Evolutionary conservation across 1,140 invertebrate genomes (phyloP), one percentile per base, ranked within the genome.

Genomic region (Leptinotarsa defecta): DNA sequence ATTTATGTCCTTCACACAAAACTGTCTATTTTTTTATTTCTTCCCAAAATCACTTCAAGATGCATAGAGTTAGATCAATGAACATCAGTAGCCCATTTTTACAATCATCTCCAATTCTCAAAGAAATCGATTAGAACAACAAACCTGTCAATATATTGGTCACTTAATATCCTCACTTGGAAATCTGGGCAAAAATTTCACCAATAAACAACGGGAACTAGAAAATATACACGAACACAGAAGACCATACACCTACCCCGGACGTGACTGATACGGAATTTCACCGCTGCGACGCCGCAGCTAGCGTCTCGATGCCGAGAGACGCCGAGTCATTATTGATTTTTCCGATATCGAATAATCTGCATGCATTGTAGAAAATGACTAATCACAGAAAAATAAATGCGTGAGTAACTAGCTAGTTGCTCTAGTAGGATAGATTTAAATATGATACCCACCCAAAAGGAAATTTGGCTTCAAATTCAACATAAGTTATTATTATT

Each of bases 251-350:
- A 34, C 8, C 67, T 13, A 43, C 34, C 34, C n/a, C 43, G 34
- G n/a, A 43, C 15, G 27, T 15, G 6, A 43, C 67, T 48, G n/a
- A 19, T 48, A 43, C 19, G 34, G 48, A 68, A 19, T 19, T 43
- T 68, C 15, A 15, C 5, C 43, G 15, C 0, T 13, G 43, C 67
- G 67, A 11, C 24, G 24, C 11, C 19, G 34, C 24, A 8, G 24
- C 43, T 19, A 34, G 43, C 67, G 67, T 68, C 67, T 34, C 67
- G 67, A 48, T 34, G 67, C 67, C 67, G 67, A 20, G 43, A 48
- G 19, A 68, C 24, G 24, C 24, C 67, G 67, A 68, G 11, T 19
- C 11, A 19, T 17, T 68, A 68, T 68, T 68, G 67, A 68, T 68
- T 68, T 68, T 19, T n/a, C 4, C 43, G 67, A 67, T 68, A 68